phyloP scores from a whole-genome alignment of 2,797 vertebrate species.

The Ibycter americanus region DNA sequence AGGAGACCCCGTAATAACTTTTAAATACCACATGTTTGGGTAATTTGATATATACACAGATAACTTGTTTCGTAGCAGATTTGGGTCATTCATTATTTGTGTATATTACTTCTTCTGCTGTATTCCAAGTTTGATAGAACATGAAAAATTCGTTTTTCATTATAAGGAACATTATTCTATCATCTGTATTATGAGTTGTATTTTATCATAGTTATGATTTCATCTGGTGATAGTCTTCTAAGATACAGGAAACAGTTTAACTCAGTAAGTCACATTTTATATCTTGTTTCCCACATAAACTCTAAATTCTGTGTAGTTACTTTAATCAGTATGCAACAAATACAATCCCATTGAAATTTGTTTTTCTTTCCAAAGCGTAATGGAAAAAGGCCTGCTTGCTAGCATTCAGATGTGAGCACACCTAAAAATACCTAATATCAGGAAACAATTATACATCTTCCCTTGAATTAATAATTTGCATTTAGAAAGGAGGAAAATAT shows the following conservation, averaged over 20 bases:
- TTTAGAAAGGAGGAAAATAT: conserved; percentile 34
- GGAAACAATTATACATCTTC: conserved; percentile 51
- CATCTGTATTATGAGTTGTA: not conserved
- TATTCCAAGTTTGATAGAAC: not conserved
- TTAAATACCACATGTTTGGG: not conserved
- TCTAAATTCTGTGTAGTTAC: conserved; percentile 9
- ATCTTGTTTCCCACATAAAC: not conserved
- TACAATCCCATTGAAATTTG: conserved; percentile 23
- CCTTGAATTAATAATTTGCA: conserved; percentile 44
- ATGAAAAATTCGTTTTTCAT: not conserved
- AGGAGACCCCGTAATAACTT: not conserved
- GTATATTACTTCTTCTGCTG: not conserved
- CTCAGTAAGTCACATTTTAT: not conserved
- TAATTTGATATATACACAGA: not conserved
- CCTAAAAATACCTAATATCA: conserved; percentile 44
- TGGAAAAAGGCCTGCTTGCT: conserved; percentile 6
- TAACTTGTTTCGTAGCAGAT: not conserved
- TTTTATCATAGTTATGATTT: not conserved
- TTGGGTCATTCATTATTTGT: not conserved
- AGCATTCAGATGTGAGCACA: conserved; percentile 17
- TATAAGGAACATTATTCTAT: not conserved
- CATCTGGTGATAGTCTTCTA: not conserved
- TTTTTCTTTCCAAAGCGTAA: conserved; percentile 37
- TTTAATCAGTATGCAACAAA: conserved; percentile 53
- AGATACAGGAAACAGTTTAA: not conserved